phyloP scores from a whole-genome alignment of 2,113 vertebrate species.

The Ictalurus punctatus region DNA sequence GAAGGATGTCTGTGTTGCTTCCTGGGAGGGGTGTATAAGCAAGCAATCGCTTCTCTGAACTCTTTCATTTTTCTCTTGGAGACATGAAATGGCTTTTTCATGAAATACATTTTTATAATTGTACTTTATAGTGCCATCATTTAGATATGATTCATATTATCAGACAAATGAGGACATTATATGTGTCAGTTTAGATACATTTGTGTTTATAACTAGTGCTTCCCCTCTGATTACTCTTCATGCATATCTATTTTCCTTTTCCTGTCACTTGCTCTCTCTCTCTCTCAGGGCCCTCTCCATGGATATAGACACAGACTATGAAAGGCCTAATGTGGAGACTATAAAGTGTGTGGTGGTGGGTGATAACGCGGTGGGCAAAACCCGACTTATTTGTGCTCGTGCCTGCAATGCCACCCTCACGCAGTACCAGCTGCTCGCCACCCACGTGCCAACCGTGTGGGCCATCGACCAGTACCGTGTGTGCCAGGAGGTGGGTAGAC shows the following conservation, averaged over 20 bases:
- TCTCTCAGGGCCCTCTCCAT: slow-evolving; percentile 76
- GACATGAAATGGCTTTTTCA: slow-evolving; percentile 22
- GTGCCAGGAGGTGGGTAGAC: slow-evolving; percentile 82
- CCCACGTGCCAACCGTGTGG: slow-evolving; percentile 88
- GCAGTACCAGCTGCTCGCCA: slow-evolving; percentile 90
- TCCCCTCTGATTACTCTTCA: neutral
- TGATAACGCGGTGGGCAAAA: slow-evolving; percentile 88
- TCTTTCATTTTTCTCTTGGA: slow-evolving; percentile 11
- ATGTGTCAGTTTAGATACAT: neutral
- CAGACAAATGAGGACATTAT: neutral
- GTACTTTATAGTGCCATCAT: slow-evolving; percentile 14
- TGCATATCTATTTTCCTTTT: neutral
- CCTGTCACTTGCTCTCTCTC: slow-evolving; percentile 29
- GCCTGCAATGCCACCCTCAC: slow-evolving; percentile 90
- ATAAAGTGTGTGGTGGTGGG: slow-evolving; percentile 91
- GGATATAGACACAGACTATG: slow-evolving; percentile 90
- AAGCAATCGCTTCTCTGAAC: neutral
- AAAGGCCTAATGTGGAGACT: slow-evolving; percentile 89
- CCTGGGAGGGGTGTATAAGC: neutral
- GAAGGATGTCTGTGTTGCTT: neutral
- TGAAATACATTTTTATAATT: slow-evolving; percentile 11
- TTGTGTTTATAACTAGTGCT: neutral
- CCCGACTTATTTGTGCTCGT: slow-evolving; percentile 85
- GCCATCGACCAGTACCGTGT: slow-evolving; percentile 89
- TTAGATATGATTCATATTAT: neutral